A percentile compares a stretch with the other conserved stretches of the same genome.
Conservation (phyloP, 2,797 vertebrate genomes). For the Labeo calbasu region DNA sequence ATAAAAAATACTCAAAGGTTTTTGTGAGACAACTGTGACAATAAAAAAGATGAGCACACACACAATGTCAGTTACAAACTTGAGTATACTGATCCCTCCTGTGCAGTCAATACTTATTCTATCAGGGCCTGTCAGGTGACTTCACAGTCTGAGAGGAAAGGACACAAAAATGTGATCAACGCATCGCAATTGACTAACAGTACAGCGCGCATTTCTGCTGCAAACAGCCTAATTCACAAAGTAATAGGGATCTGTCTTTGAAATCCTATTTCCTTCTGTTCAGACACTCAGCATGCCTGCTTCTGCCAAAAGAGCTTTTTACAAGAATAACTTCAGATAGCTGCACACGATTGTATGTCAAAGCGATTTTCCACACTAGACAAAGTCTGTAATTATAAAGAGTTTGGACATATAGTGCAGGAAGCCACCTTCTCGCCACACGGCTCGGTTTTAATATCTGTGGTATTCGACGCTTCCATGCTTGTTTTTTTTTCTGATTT, state of each 20-base stretch:
- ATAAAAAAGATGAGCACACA: conserved; percentile 5
- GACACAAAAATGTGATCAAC: conserved; percentile 62
- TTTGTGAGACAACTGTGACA: not conserved
- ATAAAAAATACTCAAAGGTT: not conserved
- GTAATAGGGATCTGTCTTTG: conserved; percentile 60
- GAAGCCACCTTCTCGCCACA: conserved; percentile 33
- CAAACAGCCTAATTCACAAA: conserved; percentile 63
- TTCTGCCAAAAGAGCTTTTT: conserved; percentile 59
- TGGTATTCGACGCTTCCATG: conserved; percentile 45
- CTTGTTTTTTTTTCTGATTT: conserved; percentile 36
- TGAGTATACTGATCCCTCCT: conserved; percentile 53
- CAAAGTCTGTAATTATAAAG: conserved; percentile 54
- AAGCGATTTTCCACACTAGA: conserved; percentile 58
- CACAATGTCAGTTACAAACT: conserved; percentile 39
- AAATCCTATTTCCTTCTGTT: conserved; percentile 60
- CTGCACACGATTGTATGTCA: conserved; percentile 59
- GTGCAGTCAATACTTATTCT: conserved; percentile 62
- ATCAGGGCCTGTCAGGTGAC: conserved; percentile 59
- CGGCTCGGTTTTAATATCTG: conserved; percentile 44
- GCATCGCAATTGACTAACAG: conserved; percentile 59
- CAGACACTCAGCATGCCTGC: conserved; percentile 54
- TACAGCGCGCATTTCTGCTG: conserved; percentile 54
- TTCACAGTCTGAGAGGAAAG: conserved; percentile 53
- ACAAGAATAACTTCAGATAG: conserved; percentile 65
- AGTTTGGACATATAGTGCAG: conserved; percentile 30